Conservation (phyloP, 2,888 invertebrate species). For the Alloscopus bannaensis region DNA sequence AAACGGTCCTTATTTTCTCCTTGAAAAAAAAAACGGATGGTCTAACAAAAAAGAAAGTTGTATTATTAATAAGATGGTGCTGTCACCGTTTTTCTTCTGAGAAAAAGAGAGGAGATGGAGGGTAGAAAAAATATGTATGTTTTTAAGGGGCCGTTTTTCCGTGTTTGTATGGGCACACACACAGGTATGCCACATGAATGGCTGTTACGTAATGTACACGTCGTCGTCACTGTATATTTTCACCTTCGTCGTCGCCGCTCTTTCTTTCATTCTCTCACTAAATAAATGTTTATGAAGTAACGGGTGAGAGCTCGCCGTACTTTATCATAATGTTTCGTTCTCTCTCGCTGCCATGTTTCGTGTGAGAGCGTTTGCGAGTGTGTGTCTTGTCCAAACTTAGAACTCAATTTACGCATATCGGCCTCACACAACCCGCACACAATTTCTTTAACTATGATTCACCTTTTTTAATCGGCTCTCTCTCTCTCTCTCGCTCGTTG, state of each 20-base stretch:
- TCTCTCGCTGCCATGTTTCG: not conserved
- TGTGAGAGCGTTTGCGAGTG: too few species aligned
- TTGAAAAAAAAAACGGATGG: constrained; percentile 2
- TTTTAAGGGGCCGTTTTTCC: too few species aligned
- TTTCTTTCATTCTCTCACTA: not conserved
- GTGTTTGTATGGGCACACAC: too few species aligned
- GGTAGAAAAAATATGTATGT: not conserved
- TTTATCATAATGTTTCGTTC: not conserved
- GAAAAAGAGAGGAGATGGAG: constrained; percentile 17
- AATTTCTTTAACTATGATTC: constrained; percentile 22
- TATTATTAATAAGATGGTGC: constrained; percentile 43
- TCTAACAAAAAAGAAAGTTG: constrained; percentile 12
- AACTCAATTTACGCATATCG: constrained; percentile 28
- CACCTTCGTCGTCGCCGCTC: not conserved
- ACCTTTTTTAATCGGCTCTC: constrained; percentile 16
- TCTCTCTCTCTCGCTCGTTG: too few species aligned
- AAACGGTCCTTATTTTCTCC: constrained; percentile 1
- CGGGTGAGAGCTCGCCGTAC: not conserved
- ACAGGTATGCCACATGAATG: too few species aligned
- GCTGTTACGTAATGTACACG: too few species aligned
- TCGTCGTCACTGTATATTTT: too few species aligned
- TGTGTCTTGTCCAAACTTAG: too few species aligned
- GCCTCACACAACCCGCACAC: not conserved
- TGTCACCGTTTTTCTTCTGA: constrained; percentile 41
- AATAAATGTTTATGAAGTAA: constrained; percentile 48